Percentiles rank a stretch among this genome's conserved stretches.
Evolutionary conservation across 2,797 vertebrate species (phyloP).

Genomic region (Melanotaenia parkinsoni): DNA sequence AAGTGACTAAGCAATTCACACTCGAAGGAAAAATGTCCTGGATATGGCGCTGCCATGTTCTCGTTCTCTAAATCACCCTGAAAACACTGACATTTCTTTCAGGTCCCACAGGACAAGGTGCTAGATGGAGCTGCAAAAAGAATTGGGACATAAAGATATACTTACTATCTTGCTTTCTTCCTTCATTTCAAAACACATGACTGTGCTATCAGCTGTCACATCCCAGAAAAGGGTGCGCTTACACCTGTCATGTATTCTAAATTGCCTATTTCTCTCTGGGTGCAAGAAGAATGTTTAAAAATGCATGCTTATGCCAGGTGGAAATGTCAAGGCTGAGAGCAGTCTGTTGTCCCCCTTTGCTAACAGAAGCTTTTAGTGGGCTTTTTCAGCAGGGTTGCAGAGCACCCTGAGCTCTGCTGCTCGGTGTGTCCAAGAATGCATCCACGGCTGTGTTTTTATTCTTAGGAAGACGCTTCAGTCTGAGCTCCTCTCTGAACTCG

Average conservation of each 20-base stretch:
- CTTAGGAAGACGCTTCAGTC: slow-evolving; percentile 60
- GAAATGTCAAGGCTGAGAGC: slow-evolving; percentile 76
- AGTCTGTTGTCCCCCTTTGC: slow-evolving; percentile 58
- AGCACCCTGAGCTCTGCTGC: slow-evolving; percentile 6
- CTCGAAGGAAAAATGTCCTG: slow-evolving; percentile 52
- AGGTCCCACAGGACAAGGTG: slow-evolving; percentile 63
- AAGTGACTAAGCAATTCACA: slow-evolving; percentile 43
- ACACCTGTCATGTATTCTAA: slow-evolving; percentile 23
- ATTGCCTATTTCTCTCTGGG: slow-evolving; percentile 45
- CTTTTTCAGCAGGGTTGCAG: slow-evolving; percentile 27
- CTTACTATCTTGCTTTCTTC: slow-evolving; percentile 27
- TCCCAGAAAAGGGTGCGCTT: slow-evolving; percentile 1
- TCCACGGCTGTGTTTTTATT: not conserved
- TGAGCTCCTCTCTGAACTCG: slow-evolving; percentile 90
- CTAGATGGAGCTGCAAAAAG: slow-evolving; percentile 54
- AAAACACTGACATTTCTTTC: slow-evolving; percentile 59
- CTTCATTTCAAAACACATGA: slow-evolving; percentile 12
- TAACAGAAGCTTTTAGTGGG: slow-evolving; percentile 57
- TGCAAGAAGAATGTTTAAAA: slow-evolving; percentile 61
- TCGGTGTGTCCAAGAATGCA: slow-evolving; percentile 1
- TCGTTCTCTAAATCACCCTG: slow-evolving; percentile 58
- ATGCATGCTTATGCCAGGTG: slow-evolving; percentile 75
- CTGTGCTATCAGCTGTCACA: slow-evolving; percentile 24
- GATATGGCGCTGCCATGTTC: slow-evolving; percentile 60
- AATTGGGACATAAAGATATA: slow-evolving; percentile 51